A percentile compares a stretch with the other conserved stretches of the same genome.
Evolutionary conservation across 1,140 invertebrate species (phyloP).

Genomic region (Microplitis demolitor): DNA sequence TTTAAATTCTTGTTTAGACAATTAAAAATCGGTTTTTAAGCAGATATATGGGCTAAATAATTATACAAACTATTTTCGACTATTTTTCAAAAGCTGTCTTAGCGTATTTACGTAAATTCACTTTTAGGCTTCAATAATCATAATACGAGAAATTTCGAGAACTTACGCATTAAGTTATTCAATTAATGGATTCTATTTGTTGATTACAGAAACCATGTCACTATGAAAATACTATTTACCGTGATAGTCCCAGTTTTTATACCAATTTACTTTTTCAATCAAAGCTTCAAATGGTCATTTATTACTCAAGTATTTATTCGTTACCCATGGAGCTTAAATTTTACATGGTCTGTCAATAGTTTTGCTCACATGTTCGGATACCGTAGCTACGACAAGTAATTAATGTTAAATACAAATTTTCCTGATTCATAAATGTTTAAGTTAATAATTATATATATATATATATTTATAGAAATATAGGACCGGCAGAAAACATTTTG

Average conservation of each 20-base stretch:
- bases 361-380: conserved; percentile 72
- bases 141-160: too few relatives aligned
- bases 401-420: neutral
- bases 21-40: too few relatives aligned
- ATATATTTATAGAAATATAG: too few relatives aligned
- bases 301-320: conserved; percentile 12
- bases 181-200: neutral
- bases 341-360: conserved; percentile 75
- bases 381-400: conserved; percentile 70
- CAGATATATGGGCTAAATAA: too few relatives aligned
- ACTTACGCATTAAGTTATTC: too few relatives aligned
- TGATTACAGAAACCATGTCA: neutral
- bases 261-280: conserved; percentile 15
- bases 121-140: too few relatives aligned
- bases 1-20: neutral
- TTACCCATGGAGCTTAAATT: conserved; percentile 66
- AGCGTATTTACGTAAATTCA: too few relatives aligned
- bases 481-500: too few relatives aligned
- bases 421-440: too few relatives aligned
- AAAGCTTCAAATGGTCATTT: neutral
- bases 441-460: too few relatives aligned
- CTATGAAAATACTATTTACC: neutral
- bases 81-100: too few relatives aligned
- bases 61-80: too few relatives aligned
- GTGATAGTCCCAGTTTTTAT: conserved; percentile 10